Conservation (phyloP, 2,113 vertebrate genomes). For the Microcebus tavaratra region DNA sequence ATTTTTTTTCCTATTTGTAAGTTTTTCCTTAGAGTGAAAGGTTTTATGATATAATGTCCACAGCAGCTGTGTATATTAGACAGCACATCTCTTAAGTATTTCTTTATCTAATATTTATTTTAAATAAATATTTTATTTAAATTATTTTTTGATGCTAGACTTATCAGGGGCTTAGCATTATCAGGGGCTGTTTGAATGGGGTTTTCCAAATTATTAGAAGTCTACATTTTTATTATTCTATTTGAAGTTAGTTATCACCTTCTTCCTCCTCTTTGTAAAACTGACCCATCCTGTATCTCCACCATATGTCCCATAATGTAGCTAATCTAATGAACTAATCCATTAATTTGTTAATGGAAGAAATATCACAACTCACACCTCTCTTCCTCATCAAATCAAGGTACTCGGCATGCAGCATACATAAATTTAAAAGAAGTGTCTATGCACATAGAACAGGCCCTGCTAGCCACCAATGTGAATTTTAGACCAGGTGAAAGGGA, state of each 20-base stretch:
- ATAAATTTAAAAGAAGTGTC: background rate
- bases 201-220: background rate
- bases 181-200: background rate
- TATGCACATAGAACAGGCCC: background rate
- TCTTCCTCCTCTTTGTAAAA: background rate
- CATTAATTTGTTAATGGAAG: background rate
- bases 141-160: slow-evolving; percentile 14
- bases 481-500: background rate
- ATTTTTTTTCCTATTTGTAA: background rate
- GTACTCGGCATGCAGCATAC: background rate
- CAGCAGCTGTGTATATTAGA: background rate
- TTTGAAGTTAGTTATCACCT: background rate
- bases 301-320: background rate
- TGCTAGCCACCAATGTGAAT: background rate
- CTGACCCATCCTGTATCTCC: background rate
- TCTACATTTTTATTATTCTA: background rate
- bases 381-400: background rate
- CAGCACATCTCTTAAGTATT: background rate
- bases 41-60: background rate
- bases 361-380: background rate
- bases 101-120: background rate
- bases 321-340: background rate
- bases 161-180: background rate
- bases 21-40: background rate
- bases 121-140: background rate